Conservation (phyloP, 2,797 vertebrate genomes). For the Dryobates pubescens region DNA sequence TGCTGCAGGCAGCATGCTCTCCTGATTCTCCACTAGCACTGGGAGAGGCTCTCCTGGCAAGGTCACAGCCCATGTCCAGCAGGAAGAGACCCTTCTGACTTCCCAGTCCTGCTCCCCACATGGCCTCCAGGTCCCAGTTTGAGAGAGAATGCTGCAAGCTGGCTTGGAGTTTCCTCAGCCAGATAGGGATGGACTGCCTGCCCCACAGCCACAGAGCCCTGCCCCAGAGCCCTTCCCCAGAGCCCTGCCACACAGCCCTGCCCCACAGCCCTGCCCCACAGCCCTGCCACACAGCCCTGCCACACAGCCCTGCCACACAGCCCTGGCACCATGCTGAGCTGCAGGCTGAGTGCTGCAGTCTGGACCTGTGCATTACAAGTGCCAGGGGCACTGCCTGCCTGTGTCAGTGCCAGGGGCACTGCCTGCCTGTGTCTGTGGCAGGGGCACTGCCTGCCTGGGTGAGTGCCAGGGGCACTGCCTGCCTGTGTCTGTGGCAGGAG, state of each 20-base stretch:
- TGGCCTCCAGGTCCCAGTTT: not conserved
- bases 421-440: no score
- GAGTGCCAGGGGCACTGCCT: no score
- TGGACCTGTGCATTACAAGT: not conserved
- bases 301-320: not conserved
- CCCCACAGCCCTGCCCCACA: no score
- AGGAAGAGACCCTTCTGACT: not conserved
- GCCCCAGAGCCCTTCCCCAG: not conserved
- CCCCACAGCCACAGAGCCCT: not conserved
- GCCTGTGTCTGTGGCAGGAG: not conserved
- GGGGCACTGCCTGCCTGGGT: no score
- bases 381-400: not conserved
- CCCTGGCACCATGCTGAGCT: no score
- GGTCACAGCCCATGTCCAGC: not conserved
- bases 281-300: not conserved
- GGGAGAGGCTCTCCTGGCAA: not conserved
- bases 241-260: no score
- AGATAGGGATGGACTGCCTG: accelerated
- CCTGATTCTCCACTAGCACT: not conserved
- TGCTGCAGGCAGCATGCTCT: no score
- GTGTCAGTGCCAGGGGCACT: no score
- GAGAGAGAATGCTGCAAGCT: not conserved
- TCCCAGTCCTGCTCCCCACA: not conserved
- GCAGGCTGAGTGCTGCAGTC: not conserved
- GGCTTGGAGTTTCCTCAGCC: not conserved